These are phyloP conservation scores for Scylla paramamosain DNA, from an alignment of 1,140 invertebrate species.

Conservation along the genomic window DNA sequence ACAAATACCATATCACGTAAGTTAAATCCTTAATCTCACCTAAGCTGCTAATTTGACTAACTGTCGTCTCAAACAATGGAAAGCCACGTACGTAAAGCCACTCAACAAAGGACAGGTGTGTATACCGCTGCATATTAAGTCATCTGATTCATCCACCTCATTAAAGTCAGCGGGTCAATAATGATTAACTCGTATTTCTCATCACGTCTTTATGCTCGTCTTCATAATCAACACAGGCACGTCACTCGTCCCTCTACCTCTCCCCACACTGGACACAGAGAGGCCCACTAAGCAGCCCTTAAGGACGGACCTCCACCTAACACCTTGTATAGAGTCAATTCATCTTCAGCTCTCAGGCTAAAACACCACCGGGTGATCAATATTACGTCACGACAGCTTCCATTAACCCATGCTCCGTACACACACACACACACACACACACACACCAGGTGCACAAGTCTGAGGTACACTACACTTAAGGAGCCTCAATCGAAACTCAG, in stretches of 20 bases:
- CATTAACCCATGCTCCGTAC: background rate
- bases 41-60: too few relatives aligned
- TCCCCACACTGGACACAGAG: background rate
- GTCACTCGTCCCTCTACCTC: background rate
- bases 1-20: background rate
- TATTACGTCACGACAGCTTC: conserved; percentile 5
- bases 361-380: background rate
- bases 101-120: background rate
- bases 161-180: background rate
- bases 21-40: background rate
- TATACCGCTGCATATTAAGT: background rate
- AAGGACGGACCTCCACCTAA: background rate
- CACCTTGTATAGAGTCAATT: background rate
- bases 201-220: background rate
- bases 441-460: conserved; percentile 4
- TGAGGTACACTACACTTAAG: background rate
- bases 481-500: background rate
- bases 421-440: conserved; percentile 23
- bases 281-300: background rate
- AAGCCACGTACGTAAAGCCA: background rate
- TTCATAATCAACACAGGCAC: background rate
- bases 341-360: conserved; percentile 30
- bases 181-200: background rate
- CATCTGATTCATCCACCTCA: background rate
- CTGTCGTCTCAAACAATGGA: background rate